Percentiles rank a stretch among this genome's conserved stretches.
Evolutionary conservation across 2,888 invertebrate genomes (phyloP).

Genomic region (Rutpela maculata): DNA sequence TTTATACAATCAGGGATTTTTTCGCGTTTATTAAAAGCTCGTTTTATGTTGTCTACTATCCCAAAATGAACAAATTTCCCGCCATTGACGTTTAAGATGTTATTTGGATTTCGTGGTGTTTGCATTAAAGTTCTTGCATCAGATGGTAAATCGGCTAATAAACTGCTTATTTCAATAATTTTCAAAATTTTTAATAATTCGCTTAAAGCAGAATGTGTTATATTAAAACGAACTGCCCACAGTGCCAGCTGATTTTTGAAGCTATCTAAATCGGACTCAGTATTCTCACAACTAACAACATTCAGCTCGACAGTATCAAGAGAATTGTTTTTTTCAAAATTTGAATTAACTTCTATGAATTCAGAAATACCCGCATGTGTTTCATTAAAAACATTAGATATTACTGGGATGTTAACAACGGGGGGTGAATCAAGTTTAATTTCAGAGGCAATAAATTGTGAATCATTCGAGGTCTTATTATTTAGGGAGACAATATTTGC

Average conservation of each 20-base stretch:
- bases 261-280: neutral
- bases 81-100: neutral
- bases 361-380: too few relatives aligned
- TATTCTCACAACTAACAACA: too few relatives aligned
- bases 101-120: slow-evolving; percentile 26
- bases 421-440: too few relatives aligned
- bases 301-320: too few relatives aligned
- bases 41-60: slow-evolving; percentile 1
- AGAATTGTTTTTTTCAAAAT: neutral
- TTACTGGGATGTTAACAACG: too few relatives aligned
- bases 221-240: slow-evolving; percentile 20
- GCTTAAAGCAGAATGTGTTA: slow-evolving; percentile 21
- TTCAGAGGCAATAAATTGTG: too few relatives aligned
- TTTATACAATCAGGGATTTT: slow-evolving; percentile 11
- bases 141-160: slow-evolving; percentile 14
- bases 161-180: too few relatives aligned
- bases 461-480: too few relatives aligned
- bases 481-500: too few relatives aligned
- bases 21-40: neutral
- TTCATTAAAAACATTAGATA: too few relatives aligned
- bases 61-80: slow-evolving; percentile 35
- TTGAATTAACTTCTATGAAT: too few relatives aligned
- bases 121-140: slow-evolving; percentile 33
- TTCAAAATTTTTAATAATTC: slow-evolving; percentile 21
- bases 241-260: neutral